Base-by-base conservation (phyloP, 2,888 invertebrate species). In the Lithophane semibrunnea region DNA sequence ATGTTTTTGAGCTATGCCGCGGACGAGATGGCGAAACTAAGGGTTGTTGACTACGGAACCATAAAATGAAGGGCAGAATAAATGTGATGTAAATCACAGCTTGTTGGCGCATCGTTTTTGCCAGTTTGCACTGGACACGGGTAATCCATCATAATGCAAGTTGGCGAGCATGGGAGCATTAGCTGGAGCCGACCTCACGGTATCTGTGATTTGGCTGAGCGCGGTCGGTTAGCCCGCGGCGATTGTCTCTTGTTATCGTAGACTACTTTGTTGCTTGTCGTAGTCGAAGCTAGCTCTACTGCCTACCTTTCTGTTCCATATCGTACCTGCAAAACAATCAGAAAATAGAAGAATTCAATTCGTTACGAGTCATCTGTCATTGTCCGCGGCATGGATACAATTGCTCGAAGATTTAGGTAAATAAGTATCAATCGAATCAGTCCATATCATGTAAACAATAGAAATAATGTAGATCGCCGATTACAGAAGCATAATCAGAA, bases 81-180 rank as follows among this genome's bases (percentile, higher is more conserved):
- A 72, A 84, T 71, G 80, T 67, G 18, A 56, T 65, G 63, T 74
- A 80, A 80, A 83, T 83, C 73, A 77, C 42, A 77, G 75, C 64
- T 75, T 52, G 72, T 74, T 82, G 72, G 73, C 69, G 73, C 80
- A 77, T 81, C 73, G 89, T 90, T 92, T 91, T 92, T 91, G 91
- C 87, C 64, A 88, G 89, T 91, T 92, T 89, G 89, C 87, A 81
- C 87, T 90, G 82, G 90, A 89, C 91, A 92, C 90, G 90, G 89
- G 87, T 90, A 91, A 94, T 95, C 93, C 90, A 94, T 94, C 94
- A 93, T 87, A 83, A 85, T 84, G 87, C 87, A 89, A 91, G 88
- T 91, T 90, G 88, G 83, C 83, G 88, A 84, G 37, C 44, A 84
- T 29, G 64, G 52, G 58, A 90, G 85, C 90, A 89, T 89, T 90